Evolutionary conservation across 2,797 vertebrate genomes (phyloP).

Genomic region (Manis javanica): DNA sequence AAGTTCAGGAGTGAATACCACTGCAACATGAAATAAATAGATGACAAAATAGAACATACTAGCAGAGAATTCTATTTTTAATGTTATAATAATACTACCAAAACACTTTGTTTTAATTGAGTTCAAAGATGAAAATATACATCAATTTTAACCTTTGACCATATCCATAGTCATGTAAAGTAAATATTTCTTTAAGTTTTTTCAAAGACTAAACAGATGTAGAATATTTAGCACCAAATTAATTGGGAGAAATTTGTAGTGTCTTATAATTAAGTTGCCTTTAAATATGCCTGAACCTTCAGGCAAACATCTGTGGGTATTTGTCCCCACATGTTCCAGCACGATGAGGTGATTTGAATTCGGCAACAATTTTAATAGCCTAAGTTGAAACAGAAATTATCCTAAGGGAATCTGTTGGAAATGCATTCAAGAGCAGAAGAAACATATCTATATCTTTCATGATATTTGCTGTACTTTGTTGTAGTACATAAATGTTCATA

Average conservation of each 20-base stretch:
- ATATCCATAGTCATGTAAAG: background rate
- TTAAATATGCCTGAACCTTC: constrained; percentile 73
- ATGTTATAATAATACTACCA: background rate
- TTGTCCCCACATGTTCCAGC: constrained; percentile 67
- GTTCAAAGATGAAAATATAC: background rate
- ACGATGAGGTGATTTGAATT: constrained; percentile 76
- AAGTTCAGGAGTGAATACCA: background rate
- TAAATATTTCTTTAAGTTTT: constrained; percentile 65
- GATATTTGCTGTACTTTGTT: constrained; percentile 14
- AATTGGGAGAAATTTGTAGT: constrained; percentile 72
- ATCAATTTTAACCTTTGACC: background rate
- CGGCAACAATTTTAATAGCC: constrained; percentile 74
- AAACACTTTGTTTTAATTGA: background rate
- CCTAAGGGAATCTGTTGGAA: constrained; percentile 63
- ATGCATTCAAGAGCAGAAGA: constrained; percentile 50
- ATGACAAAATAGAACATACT: background rate
- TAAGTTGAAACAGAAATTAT: constrained; percentile 62
- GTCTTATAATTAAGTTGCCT: constrained; percentile 78
- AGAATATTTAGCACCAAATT: constrained; percentile 76
- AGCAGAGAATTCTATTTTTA: background rate
- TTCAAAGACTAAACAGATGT: constrained; percentile 44
- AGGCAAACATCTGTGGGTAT: constrained; percentile 76
- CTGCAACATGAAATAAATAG: background rate
- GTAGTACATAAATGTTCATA: constrained; percentile 27
- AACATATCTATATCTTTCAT: constrained; percentile 48